Evolutionary conservation across 1,140 invertebrate species (phyloP).

Genomic region (Diachasmimorpha longicaudata): DNA sequence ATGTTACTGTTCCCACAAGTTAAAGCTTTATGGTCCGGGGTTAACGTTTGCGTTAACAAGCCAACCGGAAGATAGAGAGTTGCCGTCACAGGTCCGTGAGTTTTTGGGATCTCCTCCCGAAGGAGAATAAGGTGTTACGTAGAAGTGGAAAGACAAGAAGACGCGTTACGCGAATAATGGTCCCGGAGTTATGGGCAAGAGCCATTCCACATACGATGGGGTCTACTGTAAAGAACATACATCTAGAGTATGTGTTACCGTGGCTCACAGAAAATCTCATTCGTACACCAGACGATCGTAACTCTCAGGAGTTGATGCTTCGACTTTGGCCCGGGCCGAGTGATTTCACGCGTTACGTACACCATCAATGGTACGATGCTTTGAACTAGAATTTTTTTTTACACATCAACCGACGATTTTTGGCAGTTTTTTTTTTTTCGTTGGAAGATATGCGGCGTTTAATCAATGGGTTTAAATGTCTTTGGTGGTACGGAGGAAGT

Average conservation of each 20-base stretch:
- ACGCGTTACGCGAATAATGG: conserved; percentile 33
- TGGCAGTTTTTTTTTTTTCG: not conserved
- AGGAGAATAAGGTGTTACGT: conserved; percentile 5
- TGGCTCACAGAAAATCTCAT: not conserved
- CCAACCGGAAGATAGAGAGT: conserved; percentile 16
- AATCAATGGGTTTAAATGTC: conserved; percentile 20
- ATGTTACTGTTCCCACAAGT: conserved; percentile 1
- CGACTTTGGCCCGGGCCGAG: not conserved
- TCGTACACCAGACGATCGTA: conserved; percentile 41
- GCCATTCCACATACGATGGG: not conserved
- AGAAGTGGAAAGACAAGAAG: conserved; percentile 17
- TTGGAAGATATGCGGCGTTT: not conserved
- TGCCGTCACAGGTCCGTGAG: not conserved
- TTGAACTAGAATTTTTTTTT: conserved; percentile 1
- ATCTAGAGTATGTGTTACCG: conserved; percentile 18
- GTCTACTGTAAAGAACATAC: not conserved
- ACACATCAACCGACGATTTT: not conserved
- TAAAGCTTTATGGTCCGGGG: conserved; percentile 25
- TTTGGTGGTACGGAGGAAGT: conserved; percentile 1
- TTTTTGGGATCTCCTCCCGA: not conserved
- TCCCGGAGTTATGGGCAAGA: not conserved
- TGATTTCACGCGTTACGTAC: conserved; percentile 12
- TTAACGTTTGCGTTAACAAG: conserved; percentile 35
- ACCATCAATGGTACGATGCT: not conserved
- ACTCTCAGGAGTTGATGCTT: conserved; percentile 34